Evolutionary conservation across 2,113 vertebrate genomes (phyloP).

Genomic region (Riparia riparia): DNA sequence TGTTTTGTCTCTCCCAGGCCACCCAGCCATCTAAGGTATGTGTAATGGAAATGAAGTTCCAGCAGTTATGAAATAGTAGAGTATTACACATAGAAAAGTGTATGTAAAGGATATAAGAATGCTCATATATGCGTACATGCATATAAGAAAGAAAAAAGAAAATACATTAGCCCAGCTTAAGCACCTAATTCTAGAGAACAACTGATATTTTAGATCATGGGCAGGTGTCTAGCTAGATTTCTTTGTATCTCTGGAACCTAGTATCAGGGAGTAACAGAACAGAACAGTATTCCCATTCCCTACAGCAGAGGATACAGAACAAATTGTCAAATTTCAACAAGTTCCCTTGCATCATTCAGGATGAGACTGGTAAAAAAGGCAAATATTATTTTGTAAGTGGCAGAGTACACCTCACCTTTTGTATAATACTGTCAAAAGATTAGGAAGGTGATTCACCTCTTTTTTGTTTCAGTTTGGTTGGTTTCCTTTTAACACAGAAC

Average conservation of each 20-base stretch:
- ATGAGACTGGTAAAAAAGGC: not conserved
- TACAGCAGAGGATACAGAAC: not conserved
- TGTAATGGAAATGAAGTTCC: not conserved
- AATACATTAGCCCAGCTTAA: not conserved
- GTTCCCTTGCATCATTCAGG: not conserved
- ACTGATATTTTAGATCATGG: not conserved
- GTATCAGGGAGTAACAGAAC: not conserved
- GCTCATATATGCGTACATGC: not conserved
- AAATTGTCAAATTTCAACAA: not conserved
- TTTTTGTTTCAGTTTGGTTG: not conserved
- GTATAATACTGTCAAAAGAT: not conserved
- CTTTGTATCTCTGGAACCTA: no score
- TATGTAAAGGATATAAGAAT: not conserved
- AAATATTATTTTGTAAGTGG: not conserved
- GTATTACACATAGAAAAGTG: not conserved
- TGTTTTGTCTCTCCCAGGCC: not conserved
- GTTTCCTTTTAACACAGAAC: not conserved
- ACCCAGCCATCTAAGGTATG: not conserved
- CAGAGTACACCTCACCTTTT: not conserved
- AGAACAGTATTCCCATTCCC: not conserved
- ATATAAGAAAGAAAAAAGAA: not conserved
- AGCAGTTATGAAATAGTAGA: not conserved
- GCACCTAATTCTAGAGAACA: not conserved
- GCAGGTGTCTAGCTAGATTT: not conserved
- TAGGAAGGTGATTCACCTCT: not conserved